Evolutionary conservation across 2,888 invertebrate species (phyloP), one percentile per base, ranked within the genome.

Genomic region (Dynastes grantii): DNA sequence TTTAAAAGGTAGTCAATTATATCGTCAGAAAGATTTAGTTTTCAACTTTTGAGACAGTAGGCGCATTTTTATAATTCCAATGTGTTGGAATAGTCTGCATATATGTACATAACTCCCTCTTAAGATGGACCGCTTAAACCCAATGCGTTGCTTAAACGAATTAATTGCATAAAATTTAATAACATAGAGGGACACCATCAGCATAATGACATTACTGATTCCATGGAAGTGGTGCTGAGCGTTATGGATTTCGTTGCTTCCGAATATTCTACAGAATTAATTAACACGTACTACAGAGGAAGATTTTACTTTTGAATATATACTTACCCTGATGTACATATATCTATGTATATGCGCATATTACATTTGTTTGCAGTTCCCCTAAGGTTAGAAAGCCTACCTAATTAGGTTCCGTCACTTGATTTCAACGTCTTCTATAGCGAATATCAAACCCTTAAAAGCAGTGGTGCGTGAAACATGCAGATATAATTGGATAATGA

Each of bases 401-500:
- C 58, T 61, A 75, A 61, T 75, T 75, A 63, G 61, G 27, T 75
- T 40, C 61, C n/a, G 45, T 61, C 45, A 75, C 61, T 75, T 45
- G 73, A 75, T 75, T 75, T 75, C 73, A 75, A 45, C 61, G 63
- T 75, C 73, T 61, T 73, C 40, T 27, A 40, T 22, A 61, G 22
- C 40, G 61, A 45, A 37, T 37, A 37, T 58, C 32, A 53, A 63
- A 75, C 73, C 22, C 49, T 49, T 40, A 40, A 45, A 61, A 45
- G 61, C 45, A 61, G 13, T 63, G 73, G 22, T 61, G 73, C 29
- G 27, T 45, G 45, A 75, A 58, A 61, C 63, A 75, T 75, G 73
- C 73, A 75, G 45, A 75, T 75, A 51, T 75, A 58, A 75, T 75
- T 75, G 29, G 45, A 61, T 45, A 61, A 53, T 70, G 32, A 70